Evolutionary conservation across 2,888 invertebrate species (phyloP), one percentile per base, ranked within the genome.

Genomic region (Amphipoea lucens): DNA sequence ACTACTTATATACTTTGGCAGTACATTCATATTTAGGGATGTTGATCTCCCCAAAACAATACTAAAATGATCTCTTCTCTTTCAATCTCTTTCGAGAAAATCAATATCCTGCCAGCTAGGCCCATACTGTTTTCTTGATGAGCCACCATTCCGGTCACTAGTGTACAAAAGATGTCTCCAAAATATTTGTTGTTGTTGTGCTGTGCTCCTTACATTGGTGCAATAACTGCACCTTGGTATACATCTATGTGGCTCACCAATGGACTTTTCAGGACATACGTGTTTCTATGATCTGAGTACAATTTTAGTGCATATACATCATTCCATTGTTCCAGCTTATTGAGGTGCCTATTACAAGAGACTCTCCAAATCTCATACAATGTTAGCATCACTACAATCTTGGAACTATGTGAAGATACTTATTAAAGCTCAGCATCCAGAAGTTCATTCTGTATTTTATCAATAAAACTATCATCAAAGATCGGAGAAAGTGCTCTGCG

Each of bases 381-480:
- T 75, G 36, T 51, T 57, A 29, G 66, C 57, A 74, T 71, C 62
- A 73, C 60, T 57, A 62, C 80, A 75, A 72, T 54, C 23, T 48
- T 63, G 29, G 57, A 48, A 74, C 20, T 12, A n/a, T n/a, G n/a
- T 67, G 11, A 29, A 45, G 11, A 48, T 23, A 65, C 48, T 66
- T 78, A n/a, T 57, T 74, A 69, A n/a, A 71, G 63, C 29, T 85
- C 82, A 69, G 80, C 78, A 82, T 82, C 82, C 0, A 82, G 82
- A 65, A 85, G 81, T 69, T 75, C 82, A 69, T 82, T 80, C 29
- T 83, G 82, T 80, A 82, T 65, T 85, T 65, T 63, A 79, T 85
- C 82, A 69, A 82, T 80, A 17, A 82, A 82, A 79, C 71, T 84
- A 48, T 82, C 81, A 79, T 81, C 81, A 48, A 81, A 81, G 29